Percentiles rank a stretch among this genome's conserved stretches.
Conservation (phyloP, 2,797 vertebrate genomes). For the Microctenopoma lineatum region DNA sequence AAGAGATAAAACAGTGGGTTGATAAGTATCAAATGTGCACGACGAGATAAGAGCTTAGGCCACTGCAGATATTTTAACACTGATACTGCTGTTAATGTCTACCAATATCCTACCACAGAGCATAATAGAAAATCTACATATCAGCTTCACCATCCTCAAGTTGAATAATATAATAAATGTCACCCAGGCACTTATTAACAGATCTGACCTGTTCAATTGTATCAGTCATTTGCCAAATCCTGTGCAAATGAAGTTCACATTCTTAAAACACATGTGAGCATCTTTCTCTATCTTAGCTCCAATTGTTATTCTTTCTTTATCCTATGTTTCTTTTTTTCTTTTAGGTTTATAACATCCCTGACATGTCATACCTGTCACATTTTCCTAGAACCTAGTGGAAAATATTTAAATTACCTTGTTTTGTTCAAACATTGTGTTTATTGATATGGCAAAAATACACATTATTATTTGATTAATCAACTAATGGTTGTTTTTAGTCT, state of each 20-base stretch:
- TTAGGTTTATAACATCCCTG: no score
- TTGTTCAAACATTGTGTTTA: no score
- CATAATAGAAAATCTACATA: not conserved
- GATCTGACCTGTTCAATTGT: not conserved
- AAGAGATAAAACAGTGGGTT: constrained; percentile 2
- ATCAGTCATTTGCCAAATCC: constrained; percentile 1
- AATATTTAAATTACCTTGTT: no score
- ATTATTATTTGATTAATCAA: no score
- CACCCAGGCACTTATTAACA: constrained; percentile 9
- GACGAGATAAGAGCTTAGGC: constrained; percentile 24
- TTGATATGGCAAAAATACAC: no score
- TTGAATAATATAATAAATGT: constrained; percentile 2
- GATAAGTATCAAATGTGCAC: constrained; percentile 19
- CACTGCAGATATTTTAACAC: constrained; percentile 54
- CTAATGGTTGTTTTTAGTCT: not conserved
- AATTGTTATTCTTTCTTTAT: no score
- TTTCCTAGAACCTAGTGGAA: not conserved
- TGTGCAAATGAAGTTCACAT: not conserved
- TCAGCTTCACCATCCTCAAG: not conserved
- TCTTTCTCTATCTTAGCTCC: no score
- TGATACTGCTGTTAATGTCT: constrained; percentile 36
- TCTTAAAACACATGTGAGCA: not conserved
- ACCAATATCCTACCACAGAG: not conserved
- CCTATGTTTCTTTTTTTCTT: no score
- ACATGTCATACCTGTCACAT: no score